phyloP scores from a whole-genome alignment of 1,140 invertebrate species.

The Drosophila oshimai region DNA sequence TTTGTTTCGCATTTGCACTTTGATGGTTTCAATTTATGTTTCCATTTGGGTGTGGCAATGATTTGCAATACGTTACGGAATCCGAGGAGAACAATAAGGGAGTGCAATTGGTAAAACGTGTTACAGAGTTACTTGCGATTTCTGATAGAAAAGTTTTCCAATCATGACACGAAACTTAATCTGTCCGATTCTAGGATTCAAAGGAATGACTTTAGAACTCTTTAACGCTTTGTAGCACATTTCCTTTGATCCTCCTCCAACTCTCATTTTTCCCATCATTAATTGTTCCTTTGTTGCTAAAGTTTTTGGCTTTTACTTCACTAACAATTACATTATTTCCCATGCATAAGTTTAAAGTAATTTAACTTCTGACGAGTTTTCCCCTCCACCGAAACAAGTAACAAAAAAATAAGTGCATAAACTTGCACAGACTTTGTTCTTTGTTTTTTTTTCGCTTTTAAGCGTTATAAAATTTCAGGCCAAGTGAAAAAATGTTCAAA shows the following conservation, averaged over 20 bases:
- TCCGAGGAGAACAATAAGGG: background rate
- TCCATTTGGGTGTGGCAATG: conserved; percentile 16
- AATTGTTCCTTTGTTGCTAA: conserved; percentile 47
- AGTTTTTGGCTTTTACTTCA: conserved; percentile 42
- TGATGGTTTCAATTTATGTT: conserved; percentile 72
- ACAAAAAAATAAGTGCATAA: conserved; percentile 22
- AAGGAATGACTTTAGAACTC: background rate
- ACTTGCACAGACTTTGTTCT: conserved; percentile 37
- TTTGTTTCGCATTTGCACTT: conserved; percentile 78
- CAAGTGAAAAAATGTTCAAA: conserved; percentile 21
- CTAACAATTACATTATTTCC: conserved; percentile 41
- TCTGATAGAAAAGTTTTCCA: conserved; percentile 20
- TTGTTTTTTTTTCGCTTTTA: conserved; percentile 16
- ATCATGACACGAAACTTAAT: conserved; percentile 18
- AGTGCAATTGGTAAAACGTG: conserved; percentile 22
- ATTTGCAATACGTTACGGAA: conserved; percentile 30
- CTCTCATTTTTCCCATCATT: background rate
- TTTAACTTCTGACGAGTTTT: conserved; percentile 65
- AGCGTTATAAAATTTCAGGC: conserved; percentile 33
- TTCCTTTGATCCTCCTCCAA: background rate
- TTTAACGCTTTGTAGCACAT: background rate
- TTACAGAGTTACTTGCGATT: conserved; percentile 11
- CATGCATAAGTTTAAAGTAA: conserved; percentile 69
- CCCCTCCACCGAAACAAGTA: conserved; percentile 29
- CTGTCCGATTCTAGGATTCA: background rate